Base-by-base conservation (phyloP, 1,140 invertebrate species). In the Procambarus virginalis region DNA sequence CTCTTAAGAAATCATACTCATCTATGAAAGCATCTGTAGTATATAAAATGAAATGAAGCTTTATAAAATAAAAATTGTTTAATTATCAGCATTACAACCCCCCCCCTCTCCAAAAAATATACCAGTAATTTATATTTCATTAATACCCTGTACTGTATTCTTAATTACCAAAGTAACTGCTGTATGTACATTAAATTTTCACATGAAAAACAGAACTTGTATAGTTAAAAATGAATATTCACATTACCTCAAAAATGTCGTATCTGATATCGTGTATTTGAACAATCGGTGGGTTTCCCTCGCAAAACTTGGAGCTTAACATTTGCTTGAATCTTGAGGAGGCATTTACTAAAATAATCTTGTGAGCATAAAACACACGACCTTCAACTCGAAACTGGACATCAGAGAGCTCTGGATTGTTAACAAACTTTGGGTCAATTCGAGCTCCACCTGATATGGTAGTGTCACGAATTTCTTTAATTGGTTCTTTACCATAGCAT, bases 201-300 rank as follows among this genome's bases (percentile, higher is more conserved):
- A 34, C 34, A 34, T 34, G 34, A 34, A 34, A 34, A 34, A 34
- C 34, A 34, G 34, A 34, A 34, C 34, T 34, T 34, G 34, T 34
- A 34, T 34, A 34, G 34, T 34, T 34, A 34, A 34, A 34, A 34
- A 34, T 34, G 34, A 34, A 34, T 34, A 34, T 34, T 34, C 34
- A 58, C 91, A 17, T 92, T 94, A 97, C 97, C 95, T 98, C 96
- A 94, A 98, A 98, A 92, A 98, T 98, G 93, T 98, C 96, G 94
- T 98, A 98, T 93, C 97, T 95, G 89, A 98, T 98, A 93, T 98
- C 97, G 92, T 98, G 98, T 91, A 98, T 98, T 93, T 98, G 97
- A 81, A 98, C 97, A 73, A 97, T 96, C 0, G 97, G 97, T 73
- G 97, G 95, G 88, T 94, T 96, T 17, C 96, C 96, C 92, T 97